Base-by-base conservation (phyloP, 2,113 vertebrate species). In the Melospiza melodia region DNA sequence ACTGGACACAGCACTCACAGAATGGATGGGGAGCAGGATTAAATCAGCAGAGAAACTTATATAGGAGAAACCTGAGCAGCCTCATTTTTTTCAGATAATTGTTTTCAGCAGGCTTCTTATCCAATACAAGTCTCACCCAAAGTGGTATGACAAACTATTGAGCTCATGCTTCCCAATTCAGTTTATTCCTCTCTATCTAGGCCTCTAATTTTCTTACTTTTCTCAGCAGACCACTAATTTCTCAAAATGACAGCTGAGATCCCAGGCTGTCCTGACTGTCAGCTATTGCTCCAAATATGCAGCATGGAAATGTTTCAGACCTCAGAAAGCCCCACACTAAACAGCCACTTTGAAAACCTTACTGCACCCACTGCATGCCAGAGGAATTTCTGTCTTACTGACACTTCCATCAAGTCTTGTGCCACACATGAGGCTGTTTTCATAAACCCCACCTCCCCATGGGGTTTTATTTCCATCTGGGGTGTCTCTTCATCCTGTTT, bases 81-180 rank as follows among this genome's bases (percentile, higher is more conserved):
- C 96, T 84, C 62, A 83, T 89, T 94, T 93, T 90, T 94, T 94
- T 65, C 86, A 75, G 84, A 52, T 96, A 96, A 91, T 92, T 95
- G 55, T 85, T 94, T 96, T 95, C 96, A 97, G 80, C 83, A 90
- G 87, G 78, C 83, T 94, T 93, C 73, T 94, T 89, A 90, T 46
- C 89, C 0, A 1, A 89, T 87, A 90, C 69, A 97, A 89, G 69
- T 72, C 57, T 83, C 46, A 46, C 74, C 55, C 95, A 78, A 96
- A 93, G 81, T 11, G 12, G 66, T 69, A 77, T n/a, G 83, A 84
- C 77, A 83, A 75, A 54, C 52, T 72, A 68, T 7, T 85, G 87
- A 82, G 83, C 92, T 97, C 89, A 69, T 72, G 93, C 57, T 90
- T 93, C 80, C 37, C 90, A 69, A 48, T 82, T 80, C 62, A 77